Evolutionary conservation across 2,797 vertebrate genomes (phyloP).

Genomic region (Scolopax rusticola): DNA sequence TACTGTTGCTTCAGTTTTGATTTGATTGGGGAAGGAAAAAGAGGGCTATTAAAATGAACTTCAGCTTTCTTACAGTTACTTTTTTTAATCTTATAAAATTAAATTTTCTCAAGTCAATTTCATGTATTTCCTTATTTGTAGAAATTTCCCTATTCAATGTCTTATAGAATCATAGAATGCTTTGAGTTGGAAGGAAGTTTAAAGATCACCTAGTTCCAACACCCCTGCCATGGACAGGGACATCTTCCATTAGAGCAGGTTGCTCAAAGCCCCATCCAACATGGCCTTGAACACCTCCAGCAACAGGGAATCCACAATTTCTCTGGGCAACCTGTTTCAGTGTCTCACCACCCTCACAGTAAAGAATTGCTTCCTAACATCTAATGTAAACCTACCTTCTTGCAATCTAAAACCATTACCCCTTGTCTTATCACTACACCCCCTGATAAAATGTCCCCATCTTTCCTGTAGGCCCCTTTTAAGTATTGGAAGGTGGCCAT

Average conservation of each 20-base stretch:
- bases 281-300: not conserved
- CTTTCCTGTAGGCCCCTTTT: not conserved
- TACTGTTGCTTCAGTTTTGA: not conserved
- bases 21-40: not conserved
- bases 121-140: not conserved
- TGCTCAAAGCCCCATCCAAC: not conserved
- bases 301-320: not conserved
- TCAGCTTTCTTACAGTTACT: not conserved
- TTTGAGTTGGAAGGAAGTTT: not conserved
- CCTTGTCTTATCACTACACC: not conserved
- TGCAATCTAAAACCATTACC: not conserved
- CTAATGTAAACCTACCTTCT: too few species aligned
- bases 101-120: not conserved
- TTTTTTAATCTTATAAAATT: not conserved
- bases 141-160: not conserved
- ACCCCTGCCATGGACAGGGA: not conserved
- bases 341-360: not conserved
- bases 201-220: not conserved
- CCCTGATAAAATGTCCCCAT: not conserved
- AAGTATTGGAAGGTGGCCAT: not conserved
- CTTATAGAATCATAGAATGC: not conserved
- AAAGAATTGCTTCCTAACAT: not conserved
- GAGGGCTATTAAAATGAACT: not conserved
- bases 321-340: not conserved
- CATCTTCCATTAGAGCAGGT: not conserved